Evolutionary conservation across 92 coral and sea anemone species (phyloP).

Genomic region (Pocillopora meandrina): DNA sequence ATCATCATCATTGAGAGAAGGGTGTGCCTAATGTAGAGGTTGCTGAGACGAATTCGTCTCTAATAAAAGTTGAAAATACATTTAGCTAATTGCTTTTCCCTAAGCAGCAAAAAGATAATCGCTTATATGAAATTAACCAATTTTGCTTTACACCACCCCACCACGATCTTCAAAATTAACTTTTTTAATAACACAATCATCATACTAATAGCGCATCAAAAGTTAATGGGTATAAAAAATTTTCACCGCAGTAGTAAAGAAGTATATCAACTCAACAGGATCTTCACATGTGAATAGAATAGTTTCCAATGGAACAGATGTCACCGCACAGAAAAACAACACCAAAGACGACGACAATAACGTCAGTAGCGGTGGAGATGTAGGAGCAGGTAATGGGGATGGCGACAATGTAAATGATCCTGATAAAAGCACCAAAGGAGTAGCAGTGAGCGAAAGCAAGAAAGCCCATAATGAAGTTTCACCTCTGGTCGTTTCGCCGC

Average conservation of each 20-base stretch:
- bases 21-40: too few relatives aligned
- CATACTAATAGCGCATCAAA: neutral
- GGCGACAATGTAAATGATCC: neutral
- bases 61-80: too few relatives aligned
- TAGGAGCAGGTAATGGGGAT: too few relatives aligned
- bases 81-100: too few relatives aligned
- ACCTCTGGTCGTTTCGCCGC: neutral
- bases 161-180: too few relatives aligned
- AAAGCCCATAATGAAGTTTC: neutral
- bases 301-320: neutral
- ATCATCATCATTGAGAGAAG: too few relatives aligned
- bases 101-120: too few relatives aligned
- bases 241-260: too few relatives aligned
- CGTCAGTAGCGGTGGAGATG: neutral
- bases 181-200: too few relatives aligned
- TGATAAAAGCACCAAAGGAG: neutral
- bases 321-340: neutral
- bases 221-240: neutral
- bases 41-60: too few relatives aligned
- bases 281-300: neutral
- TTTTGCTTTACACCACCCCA: too few relatives aligned
- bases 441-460: conserved; percentile 3
- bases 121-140: too few relatives aligned
- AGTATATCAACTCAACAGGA: neutral
- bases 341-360: neutral